These are phyloP conservation scores for Meiosimyza decipiens DNA, from an alignment of 2,888 invertebrate species.

Conservation along the genomic window DNA sequence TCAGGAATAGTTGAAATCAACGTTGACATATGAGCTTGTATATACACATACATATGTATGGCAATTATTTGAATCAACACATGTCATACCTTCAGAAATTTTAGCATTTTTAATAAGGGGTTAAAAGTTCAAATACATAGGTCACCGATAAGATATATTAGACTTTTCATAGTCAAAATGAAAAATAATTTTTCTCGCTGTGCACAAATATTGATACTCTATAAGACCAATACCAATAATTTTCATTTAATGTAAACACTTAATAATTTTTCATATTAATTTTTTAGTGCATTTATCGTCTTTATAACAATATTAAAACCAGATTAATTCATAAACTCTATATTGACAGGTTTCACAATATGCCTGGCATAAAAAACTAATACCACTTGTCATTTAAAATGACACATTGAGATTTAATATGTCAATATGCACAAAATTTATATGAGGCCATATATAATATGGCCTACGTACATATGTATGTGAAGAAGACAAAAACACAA, in stretches of 20 bases:
- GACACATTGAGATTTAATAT: slow-evolving; percentile 64
- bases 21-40: no score
- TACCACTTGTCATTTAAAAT: slow-evolving; percentile 55
- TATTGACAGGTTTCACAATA: slow-evolving; percentile 47
- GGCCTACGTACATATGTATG: slow-evolving; percentile 9
- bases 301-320: slow-evolving; percentile 28
- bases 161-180: no score
- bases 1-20: no score
- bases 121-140: no score
- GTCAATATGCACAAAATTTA: slow-evolving; percentile 63
- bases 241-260: background rate
- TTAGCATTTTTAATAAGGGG: no score
- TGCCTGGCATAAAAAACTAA: slow-evolving; percentile 53
- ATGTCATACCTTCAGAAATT: no score
- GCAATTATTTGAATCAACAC: no score
- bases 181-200: no score
- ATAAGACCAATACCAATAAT: no score
- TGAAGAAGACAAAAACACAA: slow-evolving; percentile 3
- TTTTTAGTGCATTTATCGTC: background rate
- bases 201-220: no score
- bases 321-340: slow-evolving; percentile 42
- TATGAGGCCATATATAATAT: slow-evolving; percentile 44
- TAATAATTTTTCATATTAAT: background rate
- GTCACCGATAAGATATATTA: no score
- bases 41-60: no score